A percentile compares a stretch with the other conserved stretches of the same genome.
Conservation (phyloP, 1,140 invertebrate species). For the Calosoma granatense region DNA sequence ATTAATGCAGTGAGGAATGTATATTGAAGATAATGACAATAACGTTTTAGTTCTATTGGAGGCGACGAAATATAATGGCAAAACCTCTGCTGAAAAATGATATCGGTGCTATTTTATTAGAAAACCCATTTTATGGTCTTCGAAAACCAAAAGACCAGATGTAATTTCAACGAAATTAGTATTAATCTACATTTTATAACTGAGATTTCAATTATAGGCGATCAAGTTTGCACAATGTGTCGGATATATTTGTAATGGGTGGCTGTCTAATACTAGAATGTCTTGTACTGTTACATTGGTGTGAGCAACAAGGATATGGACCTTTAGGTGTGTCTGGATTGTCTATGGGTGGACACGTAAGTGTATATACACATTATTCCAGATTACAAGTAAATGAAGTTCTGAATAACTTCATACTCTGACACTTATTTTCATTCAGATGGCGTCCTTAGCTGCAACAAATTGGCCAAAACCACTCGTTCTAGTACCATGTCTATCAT, state of each 20-base stretch:
- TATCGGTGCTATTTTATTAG: conserved; percentile 87
- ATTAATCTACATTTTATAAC: conserved; percentile 8
- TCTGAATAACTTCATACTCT: background rate
- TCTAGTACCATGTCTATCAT: conserved; percentile 90
- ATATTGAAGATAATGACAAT: conserved; percentile 16
- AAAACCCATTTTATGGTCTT: conserved; percentile 95
- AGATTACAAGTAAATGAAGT: background rate
- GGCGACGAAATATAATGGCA: conserved; percentile 79
- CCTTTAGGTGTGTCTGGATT: conserved; percentile 92
- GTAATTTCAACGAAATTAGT: conserved; percentile 40
- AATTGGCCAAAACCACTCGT: conserved; percentile 90
- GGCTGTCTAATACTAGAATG: conserved; percentile 92
- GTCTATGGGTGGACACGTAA: conserved; percentile 98
- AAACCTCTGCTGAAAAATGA: conserved; percentile 86
- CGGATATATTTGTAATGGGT: conserved; percentile 99
- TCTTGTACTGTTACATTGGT: conserved; percentile 88
- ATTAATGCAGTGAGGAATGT: conserved; percentile 8
- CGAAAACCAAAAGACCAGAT: conserved; percentile 87
- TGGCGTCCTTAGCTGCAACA: conserved; percentile 92
- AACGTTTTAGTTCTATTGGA: conserved; percentile 76
- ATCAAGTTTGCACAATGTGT: conserved; percentile 89
- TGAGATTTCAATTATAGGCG: conserved; percentile 49
- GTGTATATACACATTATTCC: conserved; percentile 31
- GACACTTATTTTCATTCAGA: conserved; percentile 48
- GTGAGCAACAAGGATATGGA: conserved; percentile 74